Evolutionary conservation across 2,113 vertebrate genomes (phyloP).

Genomic region (Scomber scombrus): DNA sequence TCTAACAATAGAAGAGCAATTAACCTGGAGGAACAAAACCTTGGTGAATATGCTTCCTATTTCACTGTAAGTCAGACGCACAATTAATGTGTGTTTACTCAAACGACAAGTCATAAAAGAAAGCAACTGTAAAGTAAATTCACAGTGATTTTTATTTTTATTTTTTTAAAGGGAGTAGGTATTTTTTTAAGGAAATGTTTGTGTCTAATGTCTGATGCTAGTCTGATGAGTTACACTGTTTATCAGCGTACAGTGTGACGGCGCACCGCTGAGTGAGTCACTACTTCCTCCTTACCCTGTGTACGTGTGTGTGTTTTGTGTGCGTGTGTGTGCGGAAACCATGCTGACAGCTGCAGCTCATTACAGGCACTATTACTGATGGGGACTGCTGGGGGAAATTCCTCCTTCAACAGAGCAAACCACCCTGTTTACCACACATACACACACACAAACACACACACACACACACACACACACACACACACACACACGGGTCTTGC

Average conservation of each 20-base stretch:
- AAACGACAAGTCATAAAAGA: constrained; percentile 7
- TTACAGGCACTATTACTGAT: constrained; percentile 85
- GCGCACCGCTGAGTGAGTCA: constrained; percentile 82
- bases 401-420: constrained; percentile 79
- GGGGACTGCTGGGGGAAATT: constrained; percentile 84
- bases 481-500: constrained; percentile 37
- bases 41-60: not conserved
- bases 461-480: constrained; percentile 58
- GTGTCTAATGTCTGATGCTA: constrained; percentile 62
- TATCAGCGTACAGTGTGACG: constrained; percentile 80
- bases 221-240: constrained; percentile 77
- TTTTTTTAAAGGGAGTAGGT: constrained; percentile 58
- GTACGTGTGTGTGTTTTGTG: constrained; percentile 58
- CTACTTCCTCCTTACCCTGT: constrained; percentile 74
- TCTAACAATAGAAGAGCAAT: not conserved
- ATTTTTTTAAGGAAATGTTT: constrained; percentile 74
- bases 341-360: constrained; percentile 85
- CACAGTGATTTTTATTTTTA: constrained; percentile 53
- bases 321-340: constrained; percentile 73
- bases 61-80: constrained; percentile 3
- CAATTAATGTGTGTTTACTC: constrained; percentile 1
- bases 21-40: not conserved
- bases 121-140: constrained; percentile 27
- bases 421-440: constrained; percentile 76
- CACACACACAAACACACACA: constrained; percentile 39